Evolutionary conservation across 2,797 vertebrate species (phyloP), one percentile per base, ranked within the genome.

Genomic region (Sebastes hubbsi): DNA sequence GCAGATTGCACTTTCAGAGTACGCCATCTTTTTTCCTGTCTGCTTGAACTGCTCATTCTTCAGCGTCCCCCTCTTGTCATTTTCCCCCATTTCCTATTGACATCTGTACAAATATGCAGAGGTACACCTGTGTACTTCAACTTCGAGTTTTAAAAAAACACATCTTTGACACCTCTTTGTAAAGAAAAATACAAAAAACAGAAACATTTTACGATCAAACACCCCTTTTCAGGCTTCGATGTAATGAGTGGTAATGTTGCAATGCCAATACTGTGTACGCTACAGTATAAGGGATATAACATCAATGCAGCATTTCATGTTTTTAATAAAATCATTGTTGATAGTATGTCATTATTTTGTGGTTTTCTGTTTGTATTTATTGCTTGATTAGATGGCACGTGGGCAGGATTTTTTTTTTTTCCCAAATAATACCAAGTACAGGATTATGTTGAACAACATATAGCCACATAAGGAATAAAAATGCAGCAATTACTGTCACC

Each of bases 361-460:
- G 52, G 32, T 59, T 91, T 89, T 88, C 82, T 80, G 67, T 87
- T 92, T 92, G 88, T 88, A 77, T 90, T 96, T 96, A 97, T 96
- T 96, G 96, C 96, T 96, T 87, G 85, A 88, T 93, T 90, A 83
- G 89, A 95, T 95, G 95, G 95, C 95, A 96, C 95, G 20, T 92
- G 94, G 92, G 90, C 89, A 89, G 91, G 87, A 66, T 52, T 66
- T n/a, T 89, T 84, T 86, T 72, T 89, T 62, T 54, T 77, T 2
- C 36, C 73, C 70, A 87, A 91, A 94, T 79, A 80, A 90, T 86
- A 89, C 84, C 67, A 86, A 87, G 85, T 84, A 88, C 54, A 85
- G 87, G 82, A 64, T 82, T 81, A 61, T 84, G 79, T 82, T 90
- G 61, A 87, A 89, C 72, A 85, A 88, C 86, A 87, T 77, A 80